Base-by-base conservation (phyloP, 2,888 invertebrate species). In the Brenthis ino region DNA sequence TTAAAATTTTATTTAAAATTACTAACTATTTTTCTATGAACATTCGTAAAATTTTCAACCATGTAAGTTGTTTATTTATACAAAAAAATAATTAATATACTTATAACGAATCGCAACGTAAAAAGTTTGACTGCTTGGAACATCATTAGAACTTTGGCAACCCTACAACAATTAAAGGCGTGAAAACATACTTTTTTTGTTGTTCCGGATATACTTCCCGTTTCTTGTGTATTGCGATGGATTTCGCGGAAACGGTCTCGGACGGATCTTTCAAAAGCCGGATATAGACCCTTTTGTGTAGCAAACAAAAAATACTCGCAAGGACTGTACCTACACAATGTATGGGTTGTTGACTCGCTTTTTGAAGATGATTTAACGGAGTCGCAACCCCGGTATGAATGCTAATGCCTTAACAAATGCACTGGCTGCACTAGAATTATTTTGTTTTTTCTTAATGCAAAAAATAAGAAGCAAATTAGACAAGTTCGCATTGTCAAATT, bases 181-280 rank as follows among this genome's bases (percentile, higher is more conserved):
- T 83, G 85, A 89, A 86, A 83, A 78, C 56, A 65, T 77, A 58
- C 33, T 80, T 77, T 86, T 89, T 86, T 84, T 80, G 84, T 85
- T 86, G 85, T 93, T 92, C 91, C 91, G 92, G 90, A 86, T 85
- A 91, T 84, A 87, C 90, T 91, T 91, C 91, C 91, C 85, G 89
- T 89, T 89, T 87, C 85, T 91, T 89, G 83, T 89, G 83, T 86
- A 81, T 87, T 86, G 86, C 87, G 85, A 88, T 86, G 85, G 85
- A 86, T 89, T 91, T 90, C 91, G 86, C 89, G 88, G 90, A 91
- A 91, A 85, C 83, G 79, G 77, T 77, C 83, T 83, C 82, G 78
- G 80, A 75, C 77, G 80, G 82, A 85, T 86, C 84, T 85, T 80
- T 83, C 76, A 79, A 83, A 82, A 81, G 82, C 87, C 88, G 91